Conservation (phyloP, 2,888 invertebrate species). For the Netelia melanura region DNA sequence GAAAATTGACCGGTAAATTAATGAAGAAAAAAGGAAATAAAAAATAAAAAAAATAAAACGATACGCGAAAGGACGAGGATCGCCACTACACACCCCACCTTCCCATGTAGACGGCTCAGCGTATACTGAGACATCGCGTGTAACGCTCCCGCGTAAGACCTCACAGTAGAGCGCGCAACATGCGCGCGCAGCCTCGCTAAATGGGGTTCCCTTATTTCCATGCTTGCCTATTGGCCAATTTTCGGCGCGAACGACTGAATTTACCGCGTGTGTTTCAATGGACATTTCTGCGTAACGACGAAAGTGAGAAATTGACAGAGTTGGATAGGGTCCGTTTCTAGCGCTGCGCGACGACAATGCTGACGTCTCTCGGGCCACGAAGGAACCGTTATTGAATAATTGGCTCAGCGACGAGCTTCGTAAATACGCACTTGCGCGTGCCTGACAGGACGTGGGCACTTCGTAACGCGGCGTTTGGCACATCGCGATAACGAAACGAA, state of each 20-base stretch:
- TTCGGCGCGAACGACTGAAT: constrained; percentile 21
- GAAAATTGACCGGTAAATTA: not conserved
- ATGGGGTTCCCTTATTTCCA: constrained; percentile 49
- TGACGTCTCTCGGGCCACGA: not conserved
- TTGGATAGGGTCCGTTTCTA: not conserved
- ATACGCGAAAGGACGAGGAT: constrained; percentile 28
- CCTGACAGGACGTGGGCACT: not conserved
- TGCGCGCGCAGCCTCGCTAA: constrained; percentile 48
- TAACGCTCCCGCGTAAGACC: not conserved
- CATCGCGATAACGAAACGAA: no score
- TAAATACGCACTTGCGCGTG: not conserved
- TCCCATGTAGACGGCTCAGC: constrained; percentile 59
- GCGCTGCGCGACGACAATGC: no score
- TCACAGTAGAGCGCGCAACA: constrained; percentile 11
- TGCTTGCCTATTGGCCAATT: constrained; percentile 45
- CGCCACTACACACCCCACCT: constrained; percentile 46
- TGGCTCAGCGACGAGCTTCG: constrained; percentile 10
- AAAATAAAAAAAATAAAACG: not conserved
- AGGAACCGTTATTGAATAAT: constrained; percentile 55
- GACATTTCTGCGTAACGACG: not conserved
- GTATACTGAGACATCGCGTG: constrained; percentile 42
- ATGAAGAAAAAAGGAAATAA: not conserved
- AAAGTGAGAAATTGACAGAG: constrained; percentile 23
- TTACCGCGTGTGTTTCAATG: not conserved
- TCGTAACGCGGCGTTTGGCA: no score